These are phyloP conservation scores for Drosophila cyrtoloma DNA, from an alignment of 2,888 invertebrate species.

Conservation along the genomic window DNA sequence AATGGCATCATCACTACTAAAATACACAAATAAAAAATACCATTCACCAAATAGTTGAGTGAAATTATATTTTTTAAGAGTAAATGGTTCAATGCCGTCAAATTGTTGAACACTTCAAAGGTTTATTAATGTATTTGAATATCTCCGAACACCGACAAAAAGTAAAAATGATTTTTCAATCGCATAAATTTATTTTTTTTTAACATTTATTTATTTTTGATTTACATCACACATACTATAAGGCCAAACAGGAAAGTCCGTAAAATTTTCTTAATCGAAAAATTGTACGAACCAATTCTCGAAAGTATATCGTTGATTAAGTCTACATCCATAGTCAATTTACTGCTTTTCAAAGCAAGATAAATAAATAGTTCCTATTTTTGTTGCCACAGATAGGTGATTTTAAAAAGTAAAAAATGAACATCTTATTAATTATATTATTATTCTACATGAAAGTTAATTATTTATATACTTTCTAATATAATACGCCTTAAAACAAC, in stretches of 20 bases:
- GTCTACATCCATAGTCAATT: not conserved
- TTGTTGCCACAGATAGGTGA: not conserved
- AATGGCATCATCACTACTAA: no score
- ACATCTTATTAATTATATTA: not conserved
- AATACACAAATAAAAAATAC: no score
- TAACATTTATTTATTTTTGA: not conserved
- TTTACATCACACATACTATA: not conserved
- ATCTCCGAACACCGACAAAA: no score
- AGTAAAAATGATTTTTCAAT: no score
- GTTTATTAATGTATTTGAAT: no score
- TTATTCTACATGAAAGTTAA: not conserved
- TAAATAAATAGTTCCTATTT: not conserved
- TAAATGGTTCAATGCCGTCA: no score
- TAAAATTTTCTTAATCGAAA: not conserved
- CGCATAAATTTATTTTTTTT: no score
- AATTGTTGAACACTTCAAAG: no score
- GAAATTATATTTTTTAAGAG: no score
- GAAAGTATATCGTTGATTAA: not conserved
- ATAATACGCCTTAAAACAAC: not conserved
- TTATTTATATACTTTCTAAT: no score
- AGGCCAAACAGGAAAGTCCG: not conserved
- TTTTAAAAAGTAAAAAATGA: not conserved
- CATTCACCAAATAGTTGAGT: no score
- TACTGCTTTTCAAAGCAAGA: not conserved
- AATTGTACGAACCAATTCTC: not conserved